These are phyloP conservation scores for Coilia nasus DNA, from an alignment of 2,797 vertebrate genomes.

Conservation along the genomic window DNA sequence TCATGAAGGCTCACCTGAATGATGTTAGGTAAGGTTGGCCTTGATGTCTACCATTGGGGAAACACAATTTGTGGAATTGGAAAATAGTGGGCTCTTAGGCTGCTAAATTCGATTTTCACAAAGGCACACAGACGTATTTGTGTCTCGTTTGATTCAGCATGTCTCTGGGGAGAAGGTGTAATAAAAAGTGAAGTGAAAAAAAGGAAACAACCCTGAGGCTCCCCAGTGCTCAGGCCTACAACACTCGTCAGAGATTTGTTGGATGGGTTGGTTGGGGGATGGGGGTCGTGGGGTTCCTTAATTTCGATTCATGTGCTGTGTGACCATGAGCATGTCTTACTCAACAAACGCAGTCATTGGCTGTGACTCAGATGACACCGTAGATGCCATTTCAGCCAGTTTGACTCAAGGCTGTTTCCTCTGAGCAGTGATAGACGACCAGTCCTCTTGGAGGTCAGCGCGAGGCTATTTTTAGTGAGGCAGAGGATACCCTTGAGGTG, in stretches of 20 bases:
- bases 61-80: slow-evolving; percentile 15
- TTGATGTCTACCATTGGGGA: slow-evolving; percentile 17
- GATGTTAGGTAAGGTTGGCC: slow-evolving; percentile 71
- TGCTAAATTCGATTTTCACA: background rate
- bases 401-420: slow-evolving; percentile 3
- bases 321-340: background rate
- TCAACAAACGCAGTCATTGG: background rate
- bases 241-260: background rate
- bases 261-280: too few relatives aligned
- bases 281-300: background rate
- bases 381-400: slow-evolving; percentile 15
- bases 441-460: slow-evolving; percentile 30
- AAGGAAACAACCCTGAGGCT: background rate
- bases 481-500: background rate
- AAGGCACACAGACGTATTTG: background rate
- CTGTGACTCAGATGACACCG: background rate
- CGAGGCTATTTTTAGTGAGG: slow-evolving; percentile 37
- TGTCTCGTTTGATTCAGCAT: background rate
- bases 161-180: background rate
- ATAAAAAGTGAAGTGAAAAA: background rate
- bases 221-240: background rate
- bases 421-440: slow-evolving; percentile 32
- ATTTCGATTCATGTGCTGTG: background rate
- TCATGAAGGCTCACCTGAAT: slow-evolving; percentile 79
- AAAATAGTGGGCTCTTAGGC: background rate